Conservation (phyloP, 1,140 invertebrate species). For the Sweltsa coloradensis region DNA sequence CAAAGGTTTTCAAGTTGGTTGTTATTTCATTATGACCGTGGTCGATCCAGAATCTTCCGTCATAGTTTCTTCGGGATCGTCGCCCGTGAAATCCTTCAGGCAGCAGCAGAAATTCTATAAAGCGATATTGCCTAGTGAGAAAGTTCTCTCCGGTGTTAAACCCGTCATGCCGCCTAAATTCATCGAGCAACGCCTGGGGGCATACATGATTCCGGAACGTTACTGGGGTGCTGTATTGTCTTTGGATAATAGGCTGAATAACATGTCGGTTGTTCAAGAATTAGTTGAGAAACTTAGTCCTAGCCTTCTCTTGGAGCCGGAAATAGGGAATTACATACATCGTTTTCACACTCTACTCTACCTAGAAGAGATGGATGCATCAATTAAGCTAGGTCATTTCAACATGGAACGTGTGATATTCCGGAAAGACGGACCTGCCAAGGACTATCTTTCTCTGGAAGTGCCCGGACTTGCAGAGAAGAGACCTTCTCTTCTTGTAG, state of each 20-base stretch:
- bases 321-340: constrained; percentile 41
- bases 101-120: no score
- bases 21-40: constrained; percentile 36
- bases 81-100: no score
- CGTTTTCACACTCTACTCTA: constrained; percentile 59
- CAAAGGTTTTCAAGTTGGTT: constrained; percentile 38
- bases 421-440: constrained; percentile 31
- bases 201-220: constrained; percentile 42
- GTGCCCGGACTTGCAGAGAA: constrained; percentile 72
- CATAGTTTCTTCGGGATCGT: no score
- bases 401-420: constrained; percentile 53
- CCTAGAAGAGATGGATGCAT: constrained; percentile 55
- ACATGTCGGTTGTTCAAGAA: constrained; percentile 23
- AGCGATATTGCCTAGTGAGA: no score
- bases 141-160: constrained; percentile 46
- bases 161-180: constrained; percentile 40
- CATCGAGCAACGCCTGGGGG: constrained; percentile 32
- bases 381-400: constrained; percentile 51
- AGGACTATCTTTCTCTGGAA: constrained; percentile 56
- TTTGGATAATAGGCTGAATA: constrained; percentile 26
- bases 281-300: constrained; percentile 32
- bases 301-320: constrained; percentile 34
- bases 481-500: constrained; percentile 68
- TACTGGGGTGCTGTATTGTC: constrained; percentile 36
- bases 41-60: constrained; percentile 22